These are phyloP conservation scores for Siniperca scherzeri DNA, from an alignment of 2,797 vertebrate genomes.

Conservation along the genomic window DNA sequence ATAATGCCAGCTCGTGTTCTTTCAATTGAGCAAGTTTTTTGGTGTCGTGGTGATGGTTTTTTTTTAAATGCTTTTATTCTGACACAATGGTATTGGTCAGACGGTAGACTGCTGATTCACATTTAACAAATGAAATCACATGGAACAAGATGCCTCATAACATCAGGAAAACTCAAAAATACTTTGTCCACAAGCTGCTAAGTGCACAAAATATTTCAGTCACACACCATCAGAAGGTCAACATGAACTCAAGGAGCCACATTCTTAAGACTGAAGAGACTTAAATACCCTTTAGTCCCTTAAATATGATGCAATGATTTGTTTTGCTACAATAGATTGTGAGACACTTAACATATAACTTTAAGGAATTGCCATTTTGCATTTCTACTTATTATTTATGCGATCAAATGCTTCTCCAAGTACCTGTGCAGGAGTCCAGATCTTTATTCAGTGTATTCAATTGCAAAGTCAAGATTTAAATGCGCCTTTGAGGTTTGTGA, in stretches of 20 bases:
- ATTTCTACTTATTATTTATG: not conserved
- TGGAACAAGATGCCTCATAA: not conserved
- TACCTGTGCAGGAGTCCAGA: not conserved
- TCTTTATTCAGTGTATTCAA: not conserved
- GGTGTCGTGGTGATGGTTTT: not conserved
- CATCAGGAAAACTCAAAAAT: not conserved
- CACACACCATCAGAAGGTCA: not conserved
- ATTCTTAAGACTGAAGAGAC: not conserved
- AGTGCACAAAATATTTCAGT: not conserved
- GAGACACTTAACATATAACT: not conserved
- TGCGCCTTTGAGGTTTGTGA: not conserved
- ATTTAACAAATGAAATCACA: slow-evolving; percentile 15
- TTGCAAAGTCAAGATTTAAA: not conserved
- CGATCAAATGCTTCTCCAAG: not conserved
- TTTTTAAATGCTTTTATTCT: not conserved
- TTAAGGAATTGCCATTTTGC: no score
- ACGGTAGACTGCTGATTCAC: slow-evolving; percentile 15
- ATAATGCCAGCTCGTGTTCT: not conserved
- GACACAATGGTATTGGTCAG: not conserved
- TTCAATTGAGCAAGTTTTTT: not conserved
- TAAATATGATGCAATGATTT: not conserved
- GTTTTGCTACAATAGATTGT: not conserved
- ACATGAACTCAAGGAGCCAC: not conserved
- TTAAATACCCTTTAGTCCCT: not conserved
- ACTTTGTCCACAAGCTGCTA: not conserved